Evolutionary conservation across 2,888 invertebrate genomes (phyloP).

Genomic region (Drosophila demipolita): DNA sequence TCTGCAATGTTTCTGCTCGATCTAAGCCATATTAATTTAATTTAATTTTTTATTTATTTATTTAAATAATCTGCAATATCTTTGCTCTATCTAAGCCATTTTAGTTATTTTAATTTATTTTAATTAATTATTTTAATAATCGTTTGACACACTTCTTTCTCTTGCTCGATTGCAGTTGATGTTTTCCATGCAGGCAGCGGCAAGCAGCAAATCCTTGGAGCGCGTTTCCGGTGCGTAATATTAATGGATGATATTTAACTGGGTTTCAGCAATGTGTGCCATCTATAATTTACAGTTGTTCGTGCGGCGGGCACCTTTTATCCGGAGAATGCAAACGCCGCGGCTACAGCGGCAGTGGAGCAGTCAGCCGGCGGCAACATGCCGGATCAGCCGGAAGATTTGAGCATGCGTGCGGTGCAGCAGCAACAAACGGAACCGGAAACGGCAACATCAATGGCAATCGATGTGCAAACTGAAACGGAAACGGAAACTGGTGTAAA

Average conservation of each 20-base stretch:
- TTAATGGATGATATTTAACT: not conserved
- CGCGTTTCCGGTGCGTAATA: conserved; percentile 56
- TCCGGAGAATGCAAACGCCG: conserved; percentile 77
- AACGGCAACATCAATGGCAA: conserved; percentile 7
- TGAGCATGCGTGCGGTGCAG: conserved; percentile 61
- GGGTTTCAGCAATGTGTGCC: not conserved
- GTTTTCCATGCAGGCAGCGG: conserved; percentile 4
- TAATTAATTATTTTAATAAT: not conserved
- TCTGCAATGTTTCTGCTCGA: not conserved
- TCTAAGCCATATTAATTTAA: not conserved
- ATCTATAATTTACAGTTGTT: conserved; percentile 68
- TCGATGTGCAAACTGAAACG: not conserved
- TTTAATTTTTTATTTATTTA: no score
- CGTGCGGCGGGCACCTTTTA: conserved; percentile 84
- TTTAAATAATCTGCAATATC: not conserved
- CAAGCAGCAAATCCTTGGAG: conserved; percentile 31
- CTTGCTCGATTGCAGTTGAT: conserved; percentile 21
- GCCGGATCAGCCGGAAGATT: conserved; percentile 68
- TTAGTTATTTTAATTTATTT: no score
- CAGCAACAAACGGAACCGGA: not conserved
- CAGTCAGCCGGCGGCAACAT: conserved; percentile 2
- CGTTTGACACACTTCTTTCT: not conserved
- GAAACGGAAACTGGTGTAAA: conserved; percentile 48
- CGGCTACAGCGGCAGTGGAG: conserved; percentile 8
- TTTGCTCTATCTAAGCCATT: not conserved